Percentiles rank a stretch among this genome's conserved stretches.
These are phyloP conservation scores for Psettodes erumei DNA, from an alignment of 2,113 vertebrate species.

Conservation along the genomic window DNA sequence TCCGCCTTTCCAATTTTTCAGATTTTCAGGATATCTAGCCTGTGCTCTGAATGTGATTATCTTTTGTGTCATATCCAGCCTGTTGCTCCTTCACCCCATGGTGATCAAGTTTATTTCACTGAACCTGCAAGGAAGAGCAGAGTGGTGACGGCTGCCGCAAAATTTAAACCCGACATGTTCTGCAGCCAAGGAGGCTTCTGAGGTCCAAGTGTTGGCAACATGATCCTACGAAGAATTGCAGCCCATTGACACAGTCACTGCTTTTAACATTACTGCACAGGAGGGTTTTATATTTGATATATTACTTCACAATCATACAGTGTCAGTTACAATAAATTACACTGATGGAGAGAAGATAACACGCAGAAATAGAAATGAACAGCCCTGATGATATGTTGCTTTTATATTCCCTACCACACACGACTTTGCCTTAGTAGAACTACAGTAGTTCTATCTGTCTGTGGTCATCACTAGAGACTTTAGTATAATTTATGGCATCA, in stretches of 20 bases:
- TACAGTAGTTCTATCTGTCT: too few species aligned
- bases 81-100: slow-evolving; percentile 37
- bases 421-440: background rate
- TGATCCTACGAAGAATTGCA: slow-evolving; percentile 2
- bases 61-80: slow-evolving; percentile 1
- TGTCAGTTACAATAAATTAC: slow-evolving; percentile 26
- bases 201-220: background rate
- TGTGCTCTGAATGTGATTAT: too few species aligned
- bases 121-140: slow-evolving; percentile 5
- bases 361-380: slow-evolving; percentile 14
- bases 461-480: background rate
- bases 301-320: slow-evolving; percentile 28
- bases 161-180: slow-evolving; percentile 46
- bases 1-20: background rate
- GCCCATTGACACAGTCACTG: background rate
- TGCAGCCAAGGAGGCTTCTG: slow-evolving; percentile 37
- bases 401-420: background rate
- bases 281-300: slow-evolving; percentile 27
- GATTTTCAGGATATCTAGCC: too few species aligned
- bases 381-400: slow-evolving; percentile 3
- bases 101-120: slow-evolving; percentile 28
- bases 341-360: slow-evolving; percentile 12
- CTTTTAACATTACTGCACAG: slow-evolving; percentile 27
- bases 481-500: slow-evolving; percentile 7
- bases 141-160: slow-evolving; percentile 40